Evolutionary conservation across 2,888 invertebrate species (phyloP).

Genomic region (Oligia strigilis): DNA sequence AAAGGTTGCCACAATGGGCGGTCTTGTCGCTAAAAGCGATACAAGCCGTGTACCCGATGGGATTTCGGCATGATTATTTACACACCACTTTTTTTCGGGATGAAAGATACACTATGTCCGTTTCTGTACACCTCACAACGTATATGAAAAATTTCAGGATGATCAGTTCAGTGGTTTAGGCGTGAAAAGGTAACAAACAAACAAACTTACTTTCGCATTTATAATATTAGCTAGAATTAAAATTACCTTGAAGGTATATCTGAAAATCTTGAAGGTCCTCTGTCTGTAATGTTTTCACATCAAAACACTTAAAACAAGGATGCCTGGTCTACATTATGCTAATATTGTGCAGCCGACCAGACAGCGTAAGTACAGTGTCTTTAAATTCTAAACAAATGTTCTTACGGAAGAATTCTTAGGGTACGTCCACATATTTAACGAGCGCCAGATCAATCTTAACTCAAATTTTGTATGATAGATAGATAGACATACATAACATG

Average conservation of each 20-base stretch:
- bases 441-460: not conserved
- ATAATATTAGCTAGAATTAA: not conserved
- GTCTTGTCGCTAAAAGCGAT: not conserved
- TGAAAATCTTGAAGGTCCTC: conserved; percentile 12
- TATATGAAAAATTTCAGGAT: too few species aligned
- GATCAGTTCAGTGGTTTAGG: too few species aligned
- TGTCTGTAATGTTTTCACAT: conserved; percentile 9
- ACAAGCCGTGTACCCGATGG: not conserved
- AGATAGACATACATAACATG: too few species aligned
- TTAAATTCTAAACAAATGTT: conserved; percentile 48
- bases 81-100: too few species aligned
- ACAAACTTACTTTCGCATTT: too few species aligned
- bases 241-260: conserved; percentile 20
- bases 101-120: too few species aligned
- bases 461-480: not conserved
- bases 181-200: too few species aligned
- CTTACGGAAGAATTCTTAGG: conserved; percentile 34
- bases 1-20: not conserved
- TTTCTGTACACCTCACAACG: too few species aligned
- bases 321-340: conserved; percentile 27
- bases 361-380: not conserved
- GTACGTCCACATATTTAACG: not conserved
- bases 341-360: conserved; percentile 29
- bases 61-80: too few species aligned
- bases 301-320: conserved; percentile 20